These are phyloP conservation scores for Platichthys stellatus DNA, from an alignment of 2,113 vertebrate species.

Conservation along the genomic window DNA sequence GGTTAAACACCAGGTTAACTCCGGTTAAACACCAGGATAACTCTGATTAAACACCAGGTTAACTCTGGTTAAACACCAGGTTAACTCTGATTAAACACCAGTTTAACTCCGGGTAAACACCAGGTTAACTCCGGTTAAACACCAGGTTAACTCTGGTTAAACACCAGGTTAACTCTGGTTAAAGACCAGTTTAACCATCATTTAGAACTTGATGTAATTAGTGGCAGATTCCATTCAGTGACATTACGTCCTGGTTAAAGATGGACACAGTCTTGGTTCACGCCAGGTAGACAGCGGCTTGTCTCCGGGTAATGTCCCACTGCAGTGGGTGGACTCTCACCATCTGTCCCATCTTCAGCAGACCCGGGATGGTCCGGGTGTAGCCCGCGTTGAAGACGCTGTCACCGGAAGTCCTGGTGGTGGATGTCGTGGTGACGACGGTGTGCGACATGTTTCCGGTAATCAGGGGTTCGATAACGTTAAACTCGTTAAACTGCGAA, in stretches of 20 bases:
- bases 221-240: too few species aligned
- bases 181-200: too few species aligned
- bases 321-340: slow-evolving; percentile 59
- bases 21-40: too few species aligned
- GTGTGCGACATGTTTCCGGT: slow-evolving; percentile 71
- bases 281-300: not conserved
- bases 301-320: not conserved
- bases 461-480: not conserved
- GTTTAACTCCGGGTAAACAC: too few species aligned
- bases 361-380: slow-evolving; percentile 73
- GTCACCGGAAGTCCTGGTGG: slow-evolving; percentile 59
- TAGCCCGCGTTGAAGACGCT: slow-evolving; percentile 71
- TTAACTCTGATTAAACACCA: too few species aligned
- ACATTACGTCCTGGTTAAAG: not conserved
- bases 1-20: too few species aligned
- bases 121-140: too few species aligned
- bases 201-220: too few species aligned
- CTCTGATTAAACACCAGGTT: too few species aligned
- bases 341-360: slow-evolving; percentile 81
- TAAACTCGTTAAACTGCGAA: not conserved
- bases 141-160: too few species aligned
- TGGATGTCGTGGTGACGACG: slow-evolving; percentile 63
- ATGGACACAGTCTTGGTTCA: not conserved
- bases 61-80: too few species aligned
- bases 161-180: too few species aligned